A percentile compares a stretch with the other conserved stretches of the same genome.
These are phyloP conservation scores for Protobothrops flavoviridis DNA, from an alignment of 2,113 vertebrate genomes.

Conservation along the genomic window DNA sequence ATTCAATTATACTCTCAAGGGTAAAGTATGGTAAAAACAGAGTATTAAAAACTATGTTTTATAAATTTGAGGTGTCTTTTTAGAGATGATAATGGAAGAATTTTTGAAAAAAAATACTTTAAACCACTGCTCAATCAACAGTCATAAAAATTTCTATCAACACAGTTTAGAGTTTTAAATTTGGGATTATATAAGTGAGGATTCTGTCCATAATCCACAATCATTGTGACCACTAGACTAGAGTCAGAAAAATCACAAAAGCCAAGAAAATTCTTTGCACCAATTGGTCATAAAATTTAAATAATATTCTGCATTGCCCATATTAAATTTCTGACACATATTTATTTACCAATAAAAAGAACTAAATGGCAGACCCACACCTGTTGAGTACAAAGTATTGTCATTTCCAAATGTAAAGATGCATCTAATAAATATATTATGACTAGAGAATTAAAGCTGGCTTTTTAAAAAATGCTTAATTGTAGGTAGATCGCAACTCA, in stretches of 20 bases:
- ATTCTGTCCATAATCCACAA: background rate
- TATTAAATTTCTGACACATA: background rate
- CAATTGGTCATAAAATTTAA: background rate
- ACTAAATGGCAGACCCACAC: background rate
- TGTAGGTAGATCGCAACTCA: background rate
- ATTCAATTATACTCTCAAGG: constrained; percentile 59
- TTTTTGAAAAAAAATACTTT: background rate
- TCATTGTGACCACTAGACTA: background rate
- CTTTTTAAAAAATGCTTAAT: background rate
- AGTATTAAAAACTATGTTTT: constrained; percentile 47
- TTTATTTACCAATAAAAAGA: background rate
- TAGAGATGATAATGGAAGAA: constrained; percentile 9
- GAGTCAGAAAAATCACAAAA: background rate
- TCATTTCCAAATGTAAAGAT: background rate
- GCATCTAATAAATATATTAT: background rate
- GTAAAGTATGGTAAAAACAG: constrained; percentile 58
- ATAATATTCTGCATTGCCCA: background rate
- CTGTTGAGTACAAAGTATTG: background rate
- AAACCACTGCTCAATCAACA: background rate
- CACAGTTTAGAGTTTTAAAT: background rate
- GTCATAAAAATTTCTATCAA: background rate
- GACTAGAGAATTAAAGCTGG: background rate
- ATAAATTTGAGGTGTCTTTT: constrained; percentile 56
- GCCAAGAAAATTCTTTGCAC: background rate
- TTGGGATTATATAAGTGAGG: background rate